These are phyloP conservation scores for Drosophila sordidapex DNA, from an alignment of 2,888 invertebrate species.

Conservation along the genomic window DNA sequence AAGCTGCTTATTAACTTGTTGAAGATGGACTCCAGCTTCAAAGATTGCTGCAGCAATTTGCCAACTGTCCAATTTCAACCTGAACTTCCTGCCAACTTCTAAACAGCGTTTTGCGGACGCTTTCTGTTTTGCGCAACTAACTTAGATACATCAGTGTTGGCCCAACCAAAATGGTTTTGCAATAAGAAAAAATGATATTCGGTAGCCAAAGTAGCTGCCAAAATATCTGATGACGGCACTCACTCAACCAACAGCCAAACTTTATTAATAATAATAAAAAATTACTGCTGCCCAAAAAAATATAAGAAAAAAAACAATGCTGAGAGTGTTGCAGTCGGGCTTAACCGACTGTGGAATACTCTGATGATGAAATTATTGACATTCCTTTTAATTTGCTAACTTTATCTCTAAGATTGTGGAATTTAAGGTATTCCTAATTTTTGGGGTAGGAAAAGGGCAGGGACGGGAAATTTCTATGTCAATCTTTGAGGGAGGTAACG, in stretches of 20 bases:
- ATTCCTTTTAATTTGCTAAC: background rate
- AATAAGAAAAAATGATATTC: slow-evolving; percentile 32
- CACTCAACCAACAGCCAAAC: slow-evolving; percentile 24
- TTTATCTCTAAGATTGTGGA: background rate
- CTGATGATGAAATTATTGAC: background rate
- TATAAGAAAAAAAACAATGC: background rate
- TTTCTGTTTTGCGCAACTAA: slow-evolving; percentile 22
- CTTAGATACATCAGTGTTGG: slow-evolving; percentile 14
- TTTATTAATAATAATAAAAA: slow-evolving; percentile 50
- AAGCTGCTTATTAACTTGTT: slow-evolving; percentile 74
- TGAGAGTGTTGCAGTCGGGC: background rate
- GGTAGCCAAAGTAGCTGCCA: slow-evolving; percentile 61
- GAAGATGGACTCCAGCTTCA: slow-evolving; percentile 50
- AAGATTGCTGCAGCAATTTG: slow-evolving; percentile 49
- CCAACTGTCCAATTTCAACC: slow-evolving; percentile 11
- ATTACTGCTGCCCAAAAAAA: slow-evolving; percentile 31
- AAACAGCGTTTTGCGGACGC: background rate
- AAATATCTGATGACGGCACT: slow-evolving; percentile 52
- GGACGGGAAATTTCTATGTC: background rate
- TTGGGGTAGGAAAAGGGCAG: background rate
- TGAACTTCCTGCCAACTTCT: slow-evolving; percentile 20
- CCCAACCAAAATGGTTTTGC: slow-evolving; percentile 6
- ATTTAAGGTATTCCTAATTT: background rate
- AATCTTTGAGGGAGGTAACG: background rate
- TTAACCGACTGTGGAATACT: background rate